These are phyloP conservation scores for Tethya wilhelma DNA, from an alignment of 37 sponge, comb jelly and placozoan genomes.

Conservation along the genomic window DNA sequence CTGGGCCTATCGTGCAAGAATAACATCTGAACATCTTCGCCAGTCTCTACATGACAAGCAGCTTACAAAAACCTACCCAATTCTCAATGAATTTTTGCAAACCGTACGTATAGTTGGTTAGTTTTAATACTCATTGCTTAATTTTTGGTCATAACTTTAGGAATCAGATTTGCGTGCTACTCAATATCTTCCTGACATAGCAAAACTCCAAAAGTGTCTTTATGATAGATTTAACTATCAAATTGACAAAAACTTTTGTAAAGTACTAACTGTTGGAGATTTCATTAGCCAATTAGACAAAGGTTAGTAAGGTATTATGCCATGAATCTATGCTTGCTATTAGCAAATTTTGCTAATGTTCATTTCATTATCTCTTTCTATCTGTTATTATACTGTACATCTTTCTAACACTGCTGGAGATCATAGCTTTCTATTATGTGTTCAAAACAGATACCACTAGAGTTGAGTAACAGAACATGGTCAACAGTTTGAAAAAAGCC, in stretches of 20 bases:
- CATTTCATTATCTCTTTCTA: no score
- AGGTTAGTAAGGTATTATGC: neutral
- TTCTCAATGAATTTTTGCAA: neutral
- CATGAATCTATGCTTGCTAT: neutral
- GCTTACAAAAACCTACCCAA: no score
- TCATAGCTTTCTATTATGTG: no score
- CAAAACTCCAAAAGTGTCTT: neutral
- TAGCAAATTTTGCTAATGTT: no score
- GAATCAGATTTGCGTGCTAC: neutral
- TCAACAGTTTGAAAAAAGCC: slow-evolving; percentile 39
- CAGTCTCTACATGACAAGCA: no score
- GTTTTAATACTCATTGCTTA: neutral
- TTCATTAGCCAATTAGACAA: neutral
- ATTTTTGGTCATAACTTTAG: neutral
- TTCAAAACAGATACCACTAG: slow-evolving; percentile 24
- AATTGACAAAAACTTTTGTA: neutral
- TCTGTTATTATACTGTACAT: no score
- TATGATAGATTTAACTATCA: neutral
- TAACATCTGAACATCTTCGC: no score
- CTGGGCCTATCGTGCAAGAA: no score
- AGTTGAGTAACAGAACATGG: slow-evolving; percentile 1
- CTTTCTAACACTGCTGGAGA: no score
- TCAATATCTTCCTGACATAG: neutral
- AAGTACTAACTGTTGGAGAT: neutral
- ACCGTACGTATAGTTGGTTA: neutral